Evolutionary conservation across 2,888 invertebrate species (phyloP).

Genomic region (Troides aeacus): DNA sequence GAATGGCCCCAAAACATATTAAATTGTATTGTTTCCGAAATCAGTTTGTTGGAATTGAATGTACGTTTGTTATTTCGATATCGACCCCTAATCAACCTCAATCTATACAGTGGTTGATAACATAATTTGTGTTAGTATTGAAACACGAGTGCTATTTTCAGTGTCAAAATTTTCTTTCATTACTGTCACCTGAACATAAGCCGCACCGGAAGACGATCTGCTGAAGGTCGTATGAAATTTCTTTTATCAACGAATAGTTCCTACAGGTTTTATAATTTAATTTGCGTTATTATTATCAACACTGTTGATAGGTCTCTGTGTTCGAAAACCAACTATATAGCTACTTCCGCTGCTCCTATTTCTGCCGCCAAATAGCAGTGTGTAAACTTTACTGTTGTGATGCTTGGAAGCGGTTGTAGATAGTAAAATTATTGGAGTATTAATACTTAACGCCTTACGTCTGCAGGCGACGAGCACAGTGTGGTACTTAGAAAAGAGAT

Average conservation of each 20-base stretch:
- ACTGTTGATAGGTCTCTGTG: no score
- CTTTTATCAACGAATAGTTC: neutral
- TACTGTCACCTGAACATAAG: no score
- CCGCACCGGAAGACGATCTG: no score
- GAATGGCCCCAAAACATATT: constrained; percentile 10
- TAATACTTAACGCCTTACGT: no score
- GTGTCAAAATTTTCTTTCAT: neutral
- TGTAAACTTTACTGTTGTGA: no score
- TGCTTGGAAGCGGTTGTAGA: no score
- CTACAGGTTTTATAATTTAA: neutral
- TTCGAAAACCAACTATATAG: no score
- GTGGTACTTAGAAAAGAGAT: no score
- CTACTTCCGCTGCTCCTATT: no score
- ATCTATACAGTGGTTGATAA: constrained; percentile 11
- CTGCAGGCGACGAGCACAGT: no score
- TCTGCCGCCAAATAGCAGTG: no score
- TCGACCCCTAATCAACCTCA: constrained; percentile 15
- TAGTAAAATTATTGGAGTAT: no score
- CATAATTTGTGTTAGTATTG: constrained; percentile 17
- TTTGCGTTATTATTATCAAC: neutral
- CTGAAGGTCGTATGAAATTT: neutral
- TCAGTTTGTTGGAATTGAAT: constrained; percentile 13
- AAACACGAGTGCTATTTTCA: neutral
- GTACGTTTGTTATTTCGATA: constrained; percentile 20
- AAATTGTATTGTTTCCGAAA: constrained; percentile 10